Conservation (phyloP, 2,888 invertebrate species). For the Anthoptus insignis region DNA sequence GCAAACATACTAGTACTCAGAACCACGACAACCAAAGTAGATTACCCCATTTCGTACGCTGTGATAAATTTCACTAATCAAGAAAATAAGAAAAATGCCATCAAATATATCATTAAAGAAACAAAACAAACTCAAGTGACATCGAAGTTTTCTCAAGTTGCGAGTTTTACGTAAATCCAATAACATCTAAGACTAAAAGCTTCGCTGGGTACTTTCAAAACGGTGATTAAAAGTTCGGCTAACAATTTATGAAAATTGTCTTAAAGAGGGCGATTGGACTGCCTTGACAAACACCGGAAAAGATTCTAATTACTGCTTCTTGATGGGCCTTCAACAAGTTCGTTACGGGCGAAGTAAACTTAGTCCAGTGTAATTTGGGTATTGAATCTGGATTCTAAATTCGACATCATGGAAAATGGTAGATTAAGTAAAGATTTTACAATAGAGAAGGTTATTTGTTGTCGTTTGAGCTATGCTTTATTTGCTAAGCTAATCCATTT, state of each 20-base stretch:
- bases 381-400: no score
- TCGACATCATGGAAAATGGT: no score
- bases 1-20: no score
- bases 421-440: no score
- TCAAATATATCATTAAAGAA: neutral
- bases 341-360: neutral
- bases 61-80: neutral
- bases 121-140: constrained; percentile 25
- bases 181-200: constrained; percentile 57
- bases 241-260: constrained; percentile 59
- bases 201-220: constrained; percentile 55
- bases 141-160: constrained; percentile 22
- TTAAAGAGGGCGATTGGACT: constrained; percentile 51
- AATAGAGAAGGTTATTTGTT: no score
- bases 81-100: neutral
- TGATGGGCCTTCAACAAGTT: constrained; percentile 35
- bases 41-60: no score
- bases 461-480: no score
- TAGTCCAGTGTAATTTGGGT: no score
- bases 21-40: no score
- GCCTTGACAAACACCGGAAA: constrained; percentile 52
- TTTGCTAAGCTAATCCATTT: no score
- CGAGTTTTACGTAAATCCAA: constrained; percentile 56
- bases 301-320: constrained; percentile 52
- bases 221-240: constrained; percentile 62